These are phyloP conservation scores for Spisula subtruncata DNA, from an alignment of 2,888 invertebrate species.

Conservation along the genomic window DNA sequence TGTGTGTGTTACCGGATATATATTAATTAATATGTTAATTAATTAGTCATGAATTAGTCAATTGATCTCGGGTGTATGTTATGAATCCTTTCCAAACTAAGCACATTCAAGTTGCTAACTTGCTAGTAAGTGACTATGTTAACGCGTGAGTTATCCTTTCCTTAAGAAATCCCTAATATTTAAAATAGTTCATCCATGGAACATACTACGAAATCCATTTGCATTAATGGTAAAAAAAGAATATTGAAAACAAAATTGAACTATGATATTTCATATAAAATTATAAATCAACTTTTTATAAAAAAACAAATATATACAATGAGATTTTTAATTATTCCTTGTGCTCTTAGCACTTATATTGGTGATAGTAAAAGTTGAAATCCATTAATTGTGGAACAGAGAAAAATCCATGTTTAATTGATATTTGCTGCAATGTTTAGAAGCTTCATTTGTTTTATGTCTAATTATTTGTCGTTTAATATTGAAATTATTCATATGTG, in stretches of 20 bases:
- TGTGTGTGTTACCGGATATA: neutral
- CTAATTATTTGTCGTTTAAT: too few species aligned
- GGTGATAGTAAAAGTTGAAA: conserved; percentile 4
- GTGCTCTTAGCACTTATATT: neutral
- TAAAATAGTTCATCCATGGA: neutral
- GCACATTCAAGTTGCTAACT: too few species aligned
- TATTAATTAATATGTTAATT: neutral
- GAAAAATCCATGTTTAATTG: neutral
- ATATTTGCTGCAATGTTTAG: too few species aligned
- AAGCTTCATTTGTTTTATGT: too few species aligned
- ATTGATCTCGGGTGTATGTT: neutral
- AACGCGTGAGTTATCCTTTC: neutral
- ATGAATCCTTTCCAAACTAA: too few species aligned
- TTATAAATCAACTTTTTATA: too few species aligned
- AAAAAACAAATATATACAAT: too few species aligned
- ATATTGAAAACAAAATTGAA: too few species aligned
- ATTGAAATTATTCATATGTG: too few species aligned
- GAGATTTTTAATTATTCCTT: neutral
- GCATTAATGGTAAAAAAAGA: neutral
- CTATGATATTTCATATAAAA: too few species aligned
- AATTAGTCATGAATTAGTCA: neutral
- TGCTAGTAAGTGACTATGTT: too few species aligned
- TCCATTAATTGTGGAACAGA: neutral
- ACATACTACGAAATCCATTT: neutral
- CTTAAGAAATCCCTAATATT: neutral